Evolutionary conservation across 1,140 invertebrate species (phyloP), one percentile per base, ranked within the genome.

Genomic region (Drosophila arizonae): DNA sequence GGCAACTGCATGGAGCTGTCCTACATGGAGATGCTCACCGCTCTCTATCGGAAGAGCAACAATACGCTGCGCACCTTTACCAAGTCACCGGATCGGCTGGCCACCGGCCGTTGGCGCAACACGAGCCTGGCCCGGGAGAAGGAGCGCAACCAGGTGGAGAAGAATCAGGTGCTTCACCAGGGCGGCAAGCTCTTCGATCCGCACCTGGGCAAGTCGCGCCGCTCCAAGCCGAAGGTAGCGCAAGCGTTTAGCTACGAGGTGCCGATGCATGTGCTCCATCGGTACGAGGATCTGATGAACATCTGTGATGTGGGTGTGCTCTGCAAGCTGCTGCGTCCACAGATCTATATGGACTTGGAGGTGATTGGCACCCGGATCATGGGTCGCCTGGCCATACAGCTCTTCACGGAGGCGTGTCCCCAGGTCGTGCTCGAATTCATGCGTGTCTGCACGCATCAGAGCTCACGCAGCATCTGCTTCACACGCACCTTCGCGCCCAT

Each of bases 391-490:
- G 9, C 11, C 28, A 81, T 90, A 30, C 88, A 90, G 60, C 71
- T 90, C 4, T 90, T 90, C 55, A 90, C 88, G 6, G 88, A 90
- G 56, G 88, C 88, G 26, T 90, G 88, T 55, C 88, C 88, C 0
- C 61, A 90, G 26, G 70, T 90, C 6, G 88, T 90, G 2, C 60
- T 90, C 5, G 75, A 88, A 24, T 90, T 90, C 33, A 84, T 90
- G 74, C 73, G 88, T 17, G 39, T 81, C 50, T 90, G 88, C 52
- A 80, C 74, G 1, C 54, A 67, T 1, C 72, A 30, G 9, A 51
- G 43, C 6, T 39, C 6, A 6, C 45, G 39, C 0, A 28, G 52
- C 33, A 77, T 90, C 5, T 6, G 11, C 10, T 86, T 89, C 36
- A 70, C 72, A 13, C 77, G 88, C 0, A 76, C 76, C 0, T 36